phyloP scores from a whole-genome alignment of 2,888 invertebrate species.

The Zygothrica quintamaculata region DNA sequence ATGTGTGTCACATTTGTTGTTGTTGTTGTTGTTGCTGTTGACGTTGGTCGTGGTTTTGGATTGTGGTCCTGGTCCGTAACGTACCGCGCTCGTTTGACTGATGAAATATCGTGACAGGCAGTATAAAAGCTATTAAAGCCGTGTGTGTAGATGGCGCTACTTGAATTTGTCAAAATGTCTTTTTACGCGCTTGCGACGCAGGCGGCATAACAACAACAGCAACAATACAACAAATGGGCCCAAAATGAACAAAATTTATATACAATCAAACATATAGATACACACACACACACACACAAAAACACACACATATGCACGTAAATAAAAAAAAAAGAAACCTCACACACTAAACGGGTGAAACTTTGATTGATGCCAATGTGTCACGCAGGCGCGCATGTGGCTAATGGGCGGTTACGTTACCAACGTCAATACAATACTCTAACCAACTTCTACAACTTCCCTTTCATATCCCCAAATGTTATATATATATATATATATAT shows the following conservation, averaged over 20 bases:
- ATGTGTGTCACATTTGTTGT: conserved; percentile 53
- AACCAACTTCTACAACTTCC: background rate
- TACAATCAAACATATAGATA: conserved; percentile 14
- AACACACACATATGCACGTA: conserved; percentile 10
- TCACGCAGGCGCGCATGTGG: conserved; percentile 84
- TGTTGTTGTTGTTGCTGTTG: conserved; percentile 40
- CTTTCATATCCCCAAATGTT: too few species aligned
- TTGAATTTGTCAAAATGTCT: conserved; percentile 83
- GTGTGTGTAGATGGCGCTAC: conserved; percentile 80
- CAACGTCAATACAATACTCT: conserved; percentile 6
- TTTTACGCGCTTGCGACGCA: conserved; percentile 65
- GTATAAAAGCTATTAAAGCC: conserved; percentile 82
- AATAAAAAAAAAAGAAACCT: too few species aligned
- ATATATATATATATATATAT: too few species aligned
- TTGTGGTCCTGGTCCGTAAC: conserved; percentile 17
- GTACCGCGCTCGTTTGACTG: conserved; percentile 65
- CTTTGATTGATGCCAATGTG: conserved; percentile 83
- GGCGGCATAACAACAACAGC: conserved; percentile 57
- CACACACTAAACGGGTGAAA: conserved; percentile 73
- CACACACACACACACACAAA: conserved; percentile 25
- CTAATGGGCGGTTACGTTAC: conserved; percentile 74
- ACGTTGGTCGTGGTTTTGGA: conserved; percentile 42
- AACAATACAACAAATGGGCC: conserved; percentile 24
- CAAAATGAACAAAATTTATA: conserved; percentile 7
- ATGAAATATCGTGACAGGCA: conserved; percentile 82